phyloP scores from a whole-genome alignment of 2,888 invertebrate genomes.

The Congeria kusceri region DNA sequence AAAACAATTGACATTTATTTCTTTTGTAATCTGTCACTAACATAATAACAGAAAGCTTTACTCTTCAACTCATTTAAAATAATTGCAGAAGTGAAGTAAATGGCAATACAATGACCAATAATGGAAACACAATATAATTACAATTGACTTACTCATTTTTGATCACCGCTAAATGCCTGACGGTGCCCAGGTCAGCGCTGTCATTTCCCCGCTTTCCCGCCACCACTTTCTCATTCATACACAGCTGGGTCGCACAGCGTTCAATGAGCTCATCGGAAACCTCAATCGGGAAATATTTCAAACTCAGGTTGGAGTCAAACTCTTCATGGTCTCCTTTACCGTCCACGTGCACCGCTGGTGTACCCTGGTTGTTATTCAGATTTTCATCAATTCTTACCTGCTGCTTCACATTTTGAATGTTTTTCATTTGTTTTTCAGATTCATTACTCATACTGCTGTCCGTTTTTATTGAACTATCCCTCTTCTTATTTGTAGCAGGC shows the following conservation, averaged over 20 bases:
- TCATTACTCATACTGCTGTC: conserved; percentile 35
- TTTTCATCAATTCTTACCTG: conserved; percentile 63
- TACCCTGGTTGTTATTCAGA: conserved; percentile 9
- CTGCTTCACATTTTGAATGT: conserved; percentile 36
- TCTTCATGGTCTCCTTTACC: conserved; percentile 69
- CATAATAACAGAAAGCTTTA: too few relatives aligned
- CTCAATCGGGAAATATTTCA: conserved; percentile 81
- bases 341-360: conserved; percentile 28
- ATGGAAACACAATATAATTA: too few relatives aligned
- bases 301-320: conserved; percentile 81
- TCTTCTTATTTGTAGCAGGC: conserved; percentile 48
- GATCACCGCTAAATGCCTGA: conserved; percentile 78
- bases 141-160: conserved; percentile 67
- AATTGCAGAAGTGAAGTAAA: too few relatives aligned
- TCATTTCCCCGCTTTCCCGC: conserved; percentile 66
- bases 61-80: too few relatives aligned
- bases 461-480: conserved; percentile 22
- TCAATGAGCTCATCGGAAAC: conserved; percentile 83
- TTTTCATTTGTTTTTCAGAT: conserved; percentile 38
- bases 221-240: conserved; percentile 82
- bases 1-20: too few relatives aligned
- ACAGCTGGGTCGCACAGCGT: conserved; percentile 82
- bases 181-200: conserved; percentile 74
- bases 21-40: too few relatives aligned
- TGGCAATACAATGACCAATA: too few relatives aligned